phyloP scores from a whole-genome alignment of 2,797 vertebrate genomes.

The Pterois miles region DNA sequence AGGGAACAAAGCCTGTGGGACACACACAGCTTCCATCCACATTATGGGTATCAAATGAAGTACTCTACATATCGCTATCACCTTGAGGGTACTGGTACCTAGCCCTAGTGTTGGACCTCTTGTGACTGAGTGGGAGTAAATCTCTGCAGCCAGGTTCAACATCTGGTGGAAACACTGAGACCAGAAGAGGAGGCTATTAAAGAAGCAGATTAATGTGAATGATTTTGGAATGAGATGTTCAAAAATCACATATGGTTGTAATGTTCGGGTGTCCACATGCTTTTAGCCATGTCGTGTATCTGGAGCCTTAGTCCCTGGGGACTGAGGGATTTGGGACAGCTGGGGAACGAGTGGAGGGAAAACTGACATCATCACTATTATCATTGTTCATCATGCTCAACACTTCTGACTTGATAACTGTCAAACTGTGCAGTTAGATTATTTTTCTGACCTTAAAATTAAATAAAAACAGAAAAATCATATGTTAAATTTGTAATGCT shows the following conservation, averaged over 20 bases:
- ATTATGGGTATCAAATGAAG: too few species aligned
- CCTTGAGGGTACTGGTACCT: too few species aligned
- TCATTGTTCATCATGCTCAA: not conserved
- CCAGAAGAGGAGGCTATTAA: not conserved
- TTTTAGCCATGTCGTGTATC: not conserved
- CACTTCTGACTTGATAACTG: not conserved
- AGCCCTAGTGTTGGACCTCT: too few species aligned
- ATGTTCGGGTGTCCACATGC: not conserved
- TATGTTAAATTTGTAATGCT: not conserved
- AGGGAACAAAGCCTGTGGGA: too few species aligned
- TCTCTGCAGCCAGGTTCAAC: not conserved
- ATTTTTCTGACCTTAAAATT: not conserved
- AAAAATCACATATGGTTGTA: not conserved
- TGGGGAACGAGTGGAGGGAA: not conserved
- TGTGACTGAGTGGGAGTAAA: not conserved
- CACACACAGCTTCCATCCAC: too few species aligned
- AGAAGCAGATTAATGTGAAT: not conserved
- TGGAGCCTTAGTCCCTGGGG: not conserved
- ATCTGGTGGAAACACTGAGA: slow-evolving; percentile 5
- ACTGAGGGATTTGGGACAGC: not conserved
- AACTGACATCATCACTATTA: not conserved
- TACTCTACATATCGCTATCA: too few species aligned
- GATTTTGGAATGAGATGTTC: not conserved
- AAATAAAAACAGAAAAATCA: not conserved
- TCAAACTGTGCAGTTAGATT: not conserved